Evolutionary conservation across 2,797 vertebrate species (phyloP).

Genomic region (Cyclopterus lumpus): DNA sequence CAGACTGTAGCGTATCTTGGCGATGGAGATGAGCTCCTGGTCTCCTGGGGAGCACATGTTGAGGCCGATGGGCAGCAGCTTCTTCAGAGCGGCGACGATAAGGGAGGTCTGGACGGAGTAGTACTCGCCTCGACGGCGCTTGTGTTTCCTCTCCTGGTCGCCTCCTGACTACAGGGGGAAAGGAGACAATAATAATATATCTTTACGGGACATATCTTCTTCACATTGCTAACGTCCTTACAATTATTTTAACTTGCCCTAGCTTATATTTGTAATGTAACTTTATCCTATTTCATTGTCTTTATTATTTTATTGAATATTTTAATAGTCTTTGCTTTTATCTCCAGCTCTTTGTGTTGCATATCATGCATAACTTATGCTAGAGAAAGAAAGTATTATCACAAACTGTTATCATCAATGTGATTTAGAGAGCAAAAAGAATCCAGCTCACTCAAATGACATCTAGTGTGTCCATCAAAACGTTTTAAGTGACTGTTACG

Average conservation of each 20-base stretch:
- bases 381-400: neutral
- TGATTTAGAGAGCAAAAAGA: neutral
- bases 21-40: conserved; percentile 96
- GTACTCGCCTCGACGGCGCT: conserved; percentile 92
- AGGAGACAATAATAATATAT: neutral
- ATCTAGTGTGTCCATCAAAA: too few relatives aligned
- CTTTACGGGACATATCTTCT: neutral
- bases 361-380: neutral
- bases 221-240: neutral
- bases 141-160: conserved; percentile 96
- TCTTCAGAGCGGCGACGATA: conserved; percentile 96
- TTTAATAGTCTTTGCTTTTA: neutral
- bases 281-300: neutral
- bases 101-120: conserved; percentile 97
- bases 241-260: neutral
- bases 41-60: conserved; percentile 99
- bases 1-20: conserved; percentile 92
- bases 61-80: conserved; percentile 97
- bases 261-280: neutral
- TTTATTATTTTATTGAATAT: neutral
- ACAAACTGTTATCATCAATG: neutral
- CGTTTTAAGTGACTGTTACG: too few relatives aligned
- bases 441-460: neutral
- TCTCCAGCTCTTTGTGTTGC: neutral
- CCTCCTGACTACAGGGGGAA: conserved; percentile 88